These are phyloP conservation scores for Camelus dromedarius DNA, from an alignment of 2,113 vertebrate genomes.

Conservation along the genomic window DNA sequence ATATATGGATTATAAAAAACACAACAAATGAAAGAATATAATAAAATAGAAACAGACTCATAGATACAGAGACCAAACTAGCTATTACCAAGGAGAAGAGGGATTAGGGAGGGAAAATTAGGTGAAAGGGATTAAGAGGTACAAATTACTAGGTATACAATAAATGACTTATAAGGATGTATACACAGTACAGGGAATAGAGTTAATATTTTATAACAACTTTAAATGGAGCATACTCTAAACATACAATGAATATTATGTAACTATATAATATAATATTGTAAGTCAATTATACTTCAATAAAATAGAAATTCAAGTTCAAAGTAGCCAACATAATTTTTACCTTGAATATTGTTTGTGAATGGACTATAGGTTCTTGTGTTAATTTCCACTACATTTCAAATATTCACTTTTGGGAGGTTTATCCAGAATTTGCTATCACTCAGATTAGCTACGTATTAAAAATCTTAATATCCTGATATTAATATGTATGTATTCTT, in stretches of 20 bases:
- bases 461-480: background rate
- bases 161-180: background rate
- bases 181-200: background rate
- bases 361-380: background rate
- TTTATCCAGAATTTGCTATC: background rate
- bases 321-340: background rate
- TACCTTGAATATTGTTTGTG: background rate
- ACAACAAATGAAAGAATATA: no score
- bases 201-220: background rate
- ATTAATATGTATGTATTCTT: background rate
- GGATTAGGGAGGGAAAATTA: background rate
- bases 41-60: background rate
- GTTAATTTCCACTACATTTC: background rate
- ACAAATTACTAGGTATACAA: background rate
- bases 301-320: background rate
- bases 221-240: background rate
- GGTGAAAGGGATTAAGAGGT: background rate
- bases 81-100: background rate
- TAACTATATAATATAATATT: background rate
- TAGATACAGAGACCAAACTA: background rate
- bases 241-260: background rate
- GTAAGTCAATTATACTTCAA: background rate
- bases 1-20: no score
- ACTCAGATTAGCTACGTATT: background rate
- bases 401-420: background rate